Base-by-base conservation (phyloP, 2,797 vertebrate genomes). In the Spatula versicolor region DNA sequence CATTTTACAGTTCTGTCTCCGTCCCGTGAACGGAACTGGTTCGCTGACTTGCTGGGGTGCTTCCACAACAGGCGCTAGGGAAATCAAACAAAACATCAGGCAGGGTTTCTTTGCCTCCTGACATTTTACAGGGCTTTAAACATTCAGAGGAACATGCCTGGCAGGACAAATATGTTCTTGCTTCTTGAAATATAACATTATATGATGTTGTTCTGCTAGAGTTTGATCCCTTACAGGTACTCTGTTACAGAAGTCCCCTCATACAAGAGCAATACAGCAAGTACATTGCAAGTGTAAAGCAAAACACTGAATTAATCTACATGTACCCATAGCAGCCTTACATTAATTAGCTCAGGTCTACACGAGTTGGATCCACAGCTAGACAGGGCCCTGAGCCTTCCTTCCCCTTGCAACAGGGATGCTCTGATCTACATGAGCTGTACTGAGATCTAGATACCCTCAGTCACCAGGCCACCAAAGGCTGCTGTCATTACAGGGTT, bases 1-100 rank as follows among this genome's bases (percentile, higher is more conserved):
- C 98, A 99, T 99, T 96, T 99, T 99, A 88, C 86, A 98, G 95
- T 99, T 99, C 14, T 98, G 91, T 39, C 99, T 98, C 74, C 98
- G 98, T 35, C 99, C 98, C 10, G 98, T 98, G 95, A 99, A 98
- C 54, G 97, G 95, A 16, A 78, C 63, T 1, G 88, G 64, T 33
- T 98, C 98, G 58, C 95, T 96, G 16, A 50, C 95, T 72, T 94
- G 80, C 37, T 98, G 97, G 0, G 92, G 43, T 48, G 92, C 97
- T 72, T 97, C 98, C 59, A 92, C 95, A 93, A 83, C 88, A 92
- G 87, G 71, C 50, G 25, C 80, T 81, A 31, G 0, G 0, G 19
- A 54, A 30, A 1, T 76, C 92, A 84, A 71, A 78, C 8, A 92
- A 67, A 69, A 82, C 23, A 90, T 60, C 22, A 80, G 35, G 13